phyloP scores from a whole-genome alignment of 2,113 vertebrate genomes.

The Tyto alba region DNA sequence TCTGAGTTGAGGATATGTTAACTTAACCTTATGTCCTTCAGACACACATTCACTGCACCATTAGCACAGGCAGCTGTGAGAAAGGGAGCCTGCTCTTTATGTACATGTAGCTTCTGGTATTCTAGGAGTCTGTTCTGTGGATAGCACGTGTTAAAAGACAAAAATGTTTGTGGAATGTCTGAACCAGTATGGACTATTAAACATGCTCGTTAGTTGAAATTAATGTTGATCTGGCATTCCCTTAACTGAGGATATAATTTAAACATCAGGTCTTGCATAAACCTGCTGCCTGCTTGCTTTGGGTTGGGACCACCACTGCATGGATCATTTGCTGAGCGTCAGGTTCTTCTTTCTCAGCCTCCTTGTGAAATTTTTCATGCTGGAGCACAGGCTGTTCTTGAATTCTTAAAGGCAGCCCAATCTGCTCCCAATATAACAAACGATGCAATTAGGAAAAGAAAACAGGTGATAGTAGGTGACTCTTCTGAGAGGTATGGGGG shows the following conservation, averaged over 20 bases:
- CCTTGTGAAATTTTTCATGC: background rate
- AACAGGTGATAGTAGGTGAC: background rate
- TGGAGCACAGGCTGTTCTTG: background rate
- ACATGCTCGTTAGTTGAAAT: background rate
- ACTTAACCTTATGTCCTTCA: background rate
- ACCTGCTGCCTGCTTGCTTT: background rate
- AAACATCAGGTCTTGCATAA: background rate
- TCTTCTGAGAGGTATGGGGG: too few relatives aligned
- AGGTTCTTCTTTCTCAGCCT: background rate
- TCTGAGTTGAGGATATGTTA: background rate
- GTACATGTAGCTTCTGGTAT: background rate
- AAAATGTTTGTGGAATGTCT: background rate
- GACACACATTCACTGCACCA: background rate
- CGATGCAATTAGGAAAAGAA: too few relatives aligned
- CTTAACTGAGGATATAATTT: background rate
- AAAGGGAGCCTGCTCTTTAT: background rate
- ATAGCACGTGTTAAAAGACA: background rate
- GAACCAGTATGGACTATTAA: background rate
- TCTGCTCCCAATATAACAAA: background rate
- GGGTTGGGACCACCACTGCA: rapidly evolving
- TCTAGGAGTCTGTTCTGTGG: background rate
- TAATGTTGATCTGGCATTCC: background rate
- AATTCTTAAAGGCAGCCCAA: background rate
- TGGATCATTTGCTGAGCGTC: background rate
- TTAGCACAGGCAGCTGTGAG: background rate